Evolutionary conservation across 2,888 invertebrate genomes (phyloP).

Genomic region (Dichetophora obliterata): DNA sequence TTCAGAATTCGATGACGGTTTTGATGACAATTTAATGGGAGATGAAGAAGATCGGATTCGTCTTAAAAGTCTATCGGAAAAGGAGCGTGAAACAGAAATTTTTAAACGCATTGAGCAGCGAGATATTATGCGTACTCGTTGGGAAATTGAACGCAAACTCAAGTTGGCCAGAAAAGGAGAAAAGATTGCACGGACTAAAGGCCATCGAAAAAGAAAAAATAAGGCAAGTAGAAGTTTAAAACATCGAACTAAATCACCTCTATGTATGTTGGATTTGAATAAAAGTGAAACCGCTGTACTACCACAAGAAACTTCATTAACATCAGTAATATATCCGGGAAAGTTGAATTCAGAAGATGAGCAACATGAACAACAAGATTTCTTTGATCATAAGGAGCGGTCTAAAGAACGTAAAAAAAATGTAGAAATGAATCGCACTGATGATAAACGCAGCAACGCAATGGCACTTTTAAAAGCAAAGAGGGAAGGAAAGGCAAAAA

Average conservation of each 20-base stretch:
- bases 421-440: slow-evolving; percentile 86
- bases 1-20: slow-evolving; percentile 95
- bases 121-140: slow-evolving; percentile 92
- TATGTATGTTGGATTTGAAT: not conserved
- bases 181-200: slow-evolving; percentile 71
- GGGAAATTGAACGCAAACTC: slow-evolving; percentile 95
- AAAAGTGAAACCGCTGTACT: not conserved
- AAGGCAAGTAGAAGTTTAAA: slow-evolving; percentile 37
- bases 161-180: slow-evolving; percentile 85
- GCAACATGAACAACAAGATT: slow-evolving; percentile 53
- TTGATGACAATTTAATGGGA: slow-evolving; percentile 96
- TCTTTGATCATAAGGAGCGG: slow-evolving; percentile 79
- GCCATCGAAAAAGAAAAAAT: slow-evolving; percentile 72
- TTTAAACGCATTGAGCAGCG: slow-evolving; percentile 96
- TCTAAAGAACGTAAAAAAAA: slow-evolving; percentile 91
- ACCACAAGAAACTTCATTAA: slow-evolving; percentile 40
- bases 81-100: slow-evolving; percentile 96
- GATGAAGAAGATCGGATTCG: slow-evolving; percentile 94
- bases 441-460: slow-evolving; percentile 91
- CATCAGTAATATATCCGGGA: slow-evolving; percentile 2
- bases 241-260: not conserved
- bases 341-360: not conserved
- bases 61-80: slow-evolving; percentile 93
- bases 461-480: slow-evolving; percentile 93
- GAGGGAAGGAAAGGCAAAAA: slow-evolving; percentile 88